Evolutionary conservation across 2,113 vertebrate species (phyloP).

Genomic region (Salvator merianae): DNA sequence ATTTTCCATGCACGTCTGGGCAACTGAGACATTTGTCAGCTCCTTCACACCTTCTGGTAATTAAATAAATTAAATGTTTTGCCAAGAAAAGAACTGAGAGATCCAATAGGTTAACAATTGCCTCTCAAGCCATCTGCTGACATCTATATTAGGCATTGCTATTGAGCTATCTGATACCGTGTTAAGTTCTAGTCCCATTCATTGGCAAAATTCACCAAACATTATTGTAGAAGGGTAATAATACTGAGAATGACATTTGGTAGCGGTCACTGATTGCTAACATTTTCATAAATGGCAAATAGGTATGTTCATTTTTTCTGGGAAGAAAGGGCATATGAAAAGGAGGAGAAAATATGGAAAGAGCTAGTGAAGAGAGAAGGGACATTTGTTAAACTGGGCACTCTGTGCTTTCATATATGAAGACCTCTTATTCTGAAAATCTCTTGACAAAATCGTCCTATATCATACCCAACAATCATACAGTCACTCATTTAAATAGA

Average conservation of each 20-base stretch:
- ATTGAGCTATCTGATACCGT: neutral
- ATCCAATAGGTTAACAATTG: slow-evolving; percentile 5
- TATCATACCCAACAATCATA: too few relatives aligned
- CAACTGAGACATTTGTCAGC: slow-evolving; percentile 48
- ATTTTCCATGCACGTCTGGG: slow-evolving; percentile 26
- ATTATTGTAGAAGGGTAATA: neutral
- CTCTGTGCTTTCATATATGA: too few relatives aligned
- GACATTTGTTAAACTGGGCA: too few relatives aligned
- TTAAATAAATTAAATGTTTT: slow-evolving; percentile 59
- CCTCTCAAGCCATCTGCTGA: slow-evolving; percentile 13
- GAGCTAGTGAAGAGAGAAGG: neutral
- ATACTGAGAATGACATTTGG: neutral
- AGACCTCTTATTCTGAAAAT: too few relatives aligned
- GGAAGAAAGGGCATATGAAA: neutral
- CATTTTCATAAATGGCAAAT: neutral
- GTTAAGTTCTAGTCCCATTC: neutral
- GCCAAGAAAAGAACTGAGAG: slow-evolving; percentile 31
- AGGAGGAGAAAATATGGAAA: rapidly evolving
- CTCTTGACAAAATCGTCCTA: too few relatives aligned
- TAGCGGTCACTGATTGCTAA: neutral
- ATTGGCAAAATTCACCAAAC: neutral
- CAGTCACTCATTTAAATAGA: too few relatives aligned
- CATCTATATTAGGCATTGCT: slow-evolving; percentile 1
- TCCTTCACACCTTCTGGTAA: slow-evolving; percentile 51
- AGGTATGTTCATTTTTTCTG: neutral